These are phyloP conservation scores for Nymphalis urticae DNA, from an alignment of 2,888 invertebrate species.

Conservation along the genomic window DNA sequence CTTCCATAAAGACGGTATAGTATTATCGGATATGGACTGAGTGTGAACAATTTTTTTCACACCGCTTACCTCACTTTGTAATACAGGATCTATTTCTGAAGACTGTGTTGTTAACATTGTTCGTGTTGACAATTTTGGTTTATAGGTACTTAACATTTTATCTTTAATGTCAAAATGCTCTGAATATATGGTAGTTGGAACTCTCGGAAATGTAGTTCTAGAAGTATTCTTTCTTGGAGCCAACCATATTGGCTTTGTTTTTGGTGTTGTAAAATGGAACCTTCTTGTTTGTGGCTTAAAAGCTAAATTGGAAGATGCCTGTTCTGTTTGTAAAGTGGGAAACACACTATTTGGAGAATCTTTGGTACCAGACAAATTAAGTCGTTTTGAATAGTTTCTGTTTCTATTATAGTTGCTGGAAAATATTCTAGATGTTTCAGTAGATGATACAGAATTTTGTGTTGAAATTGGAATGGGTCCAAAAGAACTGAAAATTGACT, in stretches of 20 bases:
- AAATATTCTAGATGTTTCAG: slow-evolving; percentile 55
- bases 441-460: slow-evolving; percentile 56
- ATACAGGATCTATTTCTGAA: slow-evolving; percentile 76
- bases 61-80: slow-evolving; percentile 67
- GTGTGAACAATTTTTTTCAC: slow-evolving; percentile 68
- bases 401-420: slow-evolving; percentile 59
- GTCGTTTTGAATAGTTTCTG: slow-evolving; percentile 66
- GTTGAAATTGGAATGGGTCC: slow-evolving; percentile 49
- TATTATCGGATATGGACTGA: slow-evolving; percentile 70
- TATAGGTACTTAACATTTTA: slow-evolving; percentile 51
- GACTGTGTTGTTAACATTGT: slow-evolving; percentile 67
- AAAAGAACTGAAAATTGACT: slow-evolving; percentile 37
- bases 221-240: slow-evolving; percentile 65
- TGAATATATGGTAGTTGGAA: slow-evolving; percentile 68
- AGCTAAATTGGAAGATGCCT: slow-evolving; percentile 45
- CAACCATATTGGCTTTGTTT: slow-evolving; percentile 70
- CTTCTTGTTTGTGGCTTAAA: slow-evolving; percentile 58
- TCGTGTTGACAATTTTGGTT: slow-evolving; percentile 50
- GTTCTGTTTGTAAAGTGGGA: slow-evolving; percentile 54
- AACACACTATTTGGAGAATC: slow-evolving; percentile 68
- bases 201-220: slow-evolving; percentile 43
- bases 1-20: slow-evolving; percentile 74
- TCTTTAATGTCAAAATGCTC: slow-evolving; percentile 71
- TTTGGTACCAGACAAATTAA: slow-evolving; percentile 62
- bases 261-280: slow-evolving; percentile 70